Percentiles rank a stretch among this genome's conserved stretches.
phyloP scores from a whole-genome alignment of 1,140 invertebrate species.

The Callitettix versicolor region DNA sequence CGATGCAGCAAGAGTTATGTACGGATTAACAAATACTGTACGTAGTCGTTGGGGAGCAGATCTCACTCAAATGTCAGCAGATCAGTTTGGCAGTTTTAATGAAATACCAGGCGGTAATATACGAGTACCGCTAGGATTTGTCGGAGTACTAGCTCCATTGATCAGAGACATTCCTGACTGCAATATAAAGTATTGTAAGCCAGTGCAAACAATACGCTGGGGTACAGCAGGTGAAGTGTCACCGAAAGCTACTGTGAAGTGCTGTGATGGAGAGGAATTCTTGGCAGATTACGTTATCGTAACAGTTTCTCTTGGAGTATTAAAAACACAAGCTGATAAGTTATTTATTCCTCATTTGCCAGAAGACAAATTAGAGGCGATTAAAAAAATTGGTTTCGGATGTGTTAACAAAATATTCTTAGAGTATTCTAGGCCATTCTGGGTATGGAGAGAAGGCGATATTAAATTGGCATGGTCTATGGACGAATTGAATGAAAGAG shows the following conservation, averaged over 20 bases:
- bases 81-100: conserved; percentile 41
- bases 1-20: conserved; percentile 4
- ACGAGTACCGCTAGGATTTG: conserved; percentile 49
- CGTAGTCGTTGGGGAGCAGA: conserved; percentile 13
- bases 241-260: conserved; percentile 16
- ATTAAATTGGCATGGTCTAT: conserved; percentile 48
- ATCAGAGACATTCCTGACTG: conserved; percentile 47
- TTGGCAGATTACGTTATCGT: conserved; percentile 68
- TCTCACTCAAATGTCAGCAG: conserved; percentile 11
- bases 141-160: conserved; percentile 50
- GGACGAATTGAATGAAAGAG: conserved; percentile 44
- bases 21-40: background rate
- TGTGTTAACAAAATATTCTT: conserved; percentile 73
- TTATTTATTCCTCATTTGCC: conserved; percentile 69
- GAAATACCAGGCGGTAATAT: conserved; percentile 54
- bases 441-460: conserved; percentile 44
- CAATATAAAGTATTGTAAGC: conserved; percentile 38
- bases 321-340: conserved; percentile 62
- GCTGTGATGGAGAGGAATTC: conserved; percentile 48
- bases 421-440: conserved; percentile 66
- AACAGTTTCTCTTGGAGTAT: conserved; percentile 70
- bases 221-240: conserved; percentile 35
- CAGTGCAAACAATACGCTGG: conserved; percentile 49
- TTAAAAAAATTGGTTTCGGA: conserved; percentile 51
- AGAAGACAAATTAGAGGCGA: conserved; percentile 59